These are phyloP conservation scores for Melanaphis sacchari DNA, from an alignment of 1,140 invertebrate genomes.

Conservation along the genomic window DNA sequence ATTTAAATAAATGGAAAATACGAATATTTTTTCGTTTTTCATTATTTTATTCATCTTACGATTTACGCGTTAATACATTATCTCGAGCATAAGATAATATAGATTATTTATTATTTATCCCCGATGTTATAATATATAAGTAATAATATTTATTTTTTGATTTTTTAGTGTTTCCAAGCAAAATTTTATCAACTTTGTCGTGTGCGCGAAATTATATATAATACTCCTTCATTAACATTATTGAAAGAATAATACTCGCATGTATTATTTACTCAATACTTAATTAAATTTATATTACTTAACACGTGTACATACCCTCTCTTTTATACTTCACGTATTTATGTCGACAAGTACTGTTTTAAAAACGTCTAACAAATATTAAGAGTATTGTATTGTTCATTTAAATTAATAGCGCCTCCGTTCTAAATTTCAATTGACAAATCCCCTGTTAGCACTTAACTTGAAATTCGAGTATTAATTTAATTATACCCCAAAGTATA, in stretches of 20 bases:
- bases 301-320: not conserved
- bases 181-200: not conserved
- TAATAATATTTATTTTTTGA: not conserved
- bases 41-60: not conserved
- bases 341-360: not conserved
- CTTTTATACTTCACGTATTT: not conserved
- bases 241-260: not conserved
- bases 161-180: not conserved
- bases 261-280: not conserved
- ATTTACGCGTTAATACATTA: too few relatives aligned
- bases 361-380: not conserved
- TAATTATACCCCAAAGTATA: not conserved
- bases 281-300: not conserved
- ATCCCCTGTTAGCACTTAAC: not conserved
- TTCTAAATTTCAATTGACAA: not conserved
- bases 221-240: not conserved
- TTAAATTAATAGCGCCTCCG: not conserved
- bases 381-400: not conserved
- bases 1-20: not conserved
- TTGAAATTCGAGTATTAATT: not conserved
- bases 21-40: not conserved
- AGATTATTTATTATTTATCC: not conserved
- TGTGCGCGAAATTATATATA: not conserved
- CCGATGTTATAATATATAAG: not conserved
- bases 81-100: not conserved